Base-by-base conservation (phyloP, 2,797 vertebrate genomes). In the Peromyscus melanophrys region DNA sequence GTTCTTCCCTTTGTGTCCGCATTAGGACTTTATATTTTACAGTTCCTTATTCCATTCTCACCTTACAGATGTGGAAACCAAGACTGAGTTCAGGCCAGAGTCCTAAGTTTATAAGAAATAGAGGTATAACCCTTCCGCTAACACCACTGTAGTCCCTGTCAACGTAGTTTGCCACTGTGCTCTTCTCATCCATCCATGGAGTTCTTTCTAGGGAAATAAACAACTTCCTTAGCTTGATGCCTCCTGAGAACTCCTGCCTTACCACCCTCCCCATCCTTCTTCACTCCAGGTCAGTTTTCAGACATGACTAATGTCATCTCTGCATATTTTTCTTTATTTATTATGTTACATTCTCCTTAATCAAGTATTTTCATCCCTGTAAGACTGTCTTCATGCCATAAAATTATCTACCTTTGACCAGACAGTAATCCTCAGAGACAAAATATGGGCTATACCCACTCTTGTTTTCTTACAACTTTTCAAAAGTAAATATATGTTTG, bases 321-420 rank as follows among this genome's bases (percentile, higher is more conserved):
- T 95, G 59, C 89, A 86, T 65, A 59, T 59, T 63, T 90, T 78
- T 89, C 90, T 67, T 7, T 19, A 29, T 76, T 77, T 92, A 14
- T 12, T 52, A 85, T 31, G n/a, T 12, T 90, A 13, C 29, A 46
- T 69, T 93, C 9, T 95, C 29, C 49, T 85, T 71, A 49, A 21
- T 83, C 52, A 86, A 84, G 80, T 77, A 40, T 73, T 61, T 85
- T 59, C 16, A 89, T 92, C 37, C 37, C 43, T 49, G 1, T 40
- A 86, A 10, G 11, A 65, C 3, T 69, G n/a, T 55, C 89, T 86
- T 29, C 7, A 87, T 90, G 61, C 21, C 27, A 57, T n/a, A 85
- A 69, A 59, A 69, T 46, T 65, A 83, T 83, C 23, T n/a, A 90
- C 65, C n/a, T 95, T 90, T 90, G 90, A 75, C 86, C 71, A 96